Evolutionary conservation across 2,888 invertebrate species (phyloP).

Genomic region (Zhuqinia jingwanae): DNA sequence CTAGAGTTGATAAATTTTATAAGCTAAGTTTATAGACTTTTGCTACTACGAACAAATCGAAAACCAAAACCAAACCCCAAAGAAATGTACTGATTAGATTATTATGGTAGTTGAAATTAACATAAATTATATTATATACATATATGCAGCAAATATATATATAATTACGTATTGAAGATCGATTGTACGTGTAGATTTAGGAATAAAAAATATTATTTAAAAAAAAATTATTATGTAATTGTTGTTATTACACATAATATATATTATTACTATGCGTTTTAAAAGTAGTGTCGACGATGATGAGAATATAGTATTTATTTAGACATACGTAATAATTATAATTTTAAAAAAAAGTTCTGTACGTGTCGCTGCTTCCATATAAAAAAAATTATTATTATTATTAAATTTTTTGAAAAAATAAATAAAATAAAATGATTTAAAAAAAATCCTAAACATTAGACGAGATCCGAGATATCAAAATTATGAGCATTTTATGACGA

Average conservation of each 20-base stretch:
- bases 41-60: constrained; percentile 13
- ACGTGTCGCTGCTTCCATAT: constrained; percentile 46
- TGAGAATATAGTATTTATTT: background rate
- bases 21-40: constrained; percentile 10
- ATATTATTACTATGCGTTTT: background rate
- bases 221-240: no score
- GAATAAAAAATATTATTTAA: background rate
- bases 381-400: constrained; percentile 29
- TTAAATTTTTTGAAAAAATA: constrained; percentile 12
- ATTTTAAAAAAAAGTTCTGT: background rate
- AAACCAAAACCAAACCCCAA: constrained; percentile 27
- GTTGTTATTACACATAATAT: no score
- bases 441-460: background rate
- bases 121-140: background rate
- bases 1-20: no score
- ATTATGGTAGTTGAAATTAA: constrained; percentile 27
- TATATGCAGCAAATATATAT: background rate
- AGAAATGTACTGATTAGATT: constrained; percentile 52
- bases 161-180: no score
- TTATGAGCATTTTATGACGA: background rate
- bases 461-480: background rate
- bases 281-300: no score
- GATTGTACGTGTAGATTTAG: constrained; percentile 5
- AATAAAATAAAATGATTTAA: background rate
- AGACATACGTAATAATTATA: background rate